Percentiles rank a stretch among this genome's conserved stretches.
phyloP scores from a whole-genome alignment of 2,888 invertebrate genomes.

The Ichneumoninae sp. region DNA sequence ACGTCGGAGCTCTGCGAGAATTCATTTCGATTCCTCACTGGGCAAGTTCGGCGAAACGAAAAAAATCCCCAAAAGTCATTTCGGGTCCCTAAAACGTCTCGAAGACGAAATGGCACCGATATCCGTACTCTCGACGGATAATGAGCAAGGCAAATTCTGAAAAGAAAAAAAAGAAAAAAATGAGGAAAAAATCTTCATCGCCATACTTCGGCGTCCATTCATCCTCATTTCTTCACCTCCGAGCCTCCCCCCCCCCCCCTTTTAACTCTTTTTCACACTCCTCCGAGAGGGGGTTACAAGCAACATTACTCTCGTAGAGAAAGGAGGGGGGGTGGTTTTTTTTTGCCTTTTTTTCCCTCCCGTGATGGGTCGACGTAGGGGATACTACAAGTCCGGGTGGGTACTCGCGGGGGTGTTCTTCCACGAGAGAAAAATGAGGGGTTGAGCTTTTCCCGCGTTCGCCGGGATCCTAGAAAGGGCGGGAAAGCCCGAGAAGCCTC shows the following conservation, averaged over 20 bases:
- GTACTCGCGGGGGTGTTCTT: constrained; percentile 26
- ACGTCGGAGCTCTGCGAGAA: neutral
- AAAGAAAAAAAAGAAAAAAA: constrained; percentile 51
- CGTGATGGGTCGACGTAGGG: constrained; percentile 10
- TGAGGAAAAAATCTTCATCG: constrained; percentile 58
- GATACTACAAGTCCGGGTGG: constrained; percentile 23
- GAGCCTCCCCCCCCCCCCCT: neutral
- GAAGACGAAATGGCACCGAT: neutral
- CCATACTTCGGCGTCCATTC: constrained; percentile 55
- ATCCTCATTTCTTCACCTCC: constrained; percentile 37
- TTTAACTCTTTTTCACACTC: constrained; percentile 35
- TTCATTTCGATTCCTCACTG: neutral
- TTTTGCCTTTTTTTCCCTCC: constrained; percentile 38
- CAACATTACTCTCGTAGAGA: constrained; percentile 37
- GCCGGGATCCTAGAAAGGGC: constrained; percentile 58
- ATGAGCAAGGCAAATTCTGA: constrained; percentile 74
- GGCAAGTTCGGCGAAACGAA: neutral
- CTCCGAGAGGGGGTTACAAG: constrained; percentile 25
- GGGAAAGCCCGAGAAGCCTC: constrained; percentile 43
- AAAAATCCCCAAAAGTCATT: neutral
- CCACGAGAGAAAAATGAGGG: constrained; percentile 66
- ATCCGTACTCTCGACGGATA: constrained; percentile 58
- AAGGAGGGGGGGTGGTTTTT: neutral
- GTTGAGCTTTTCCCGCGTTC: constrained; percentile 76
- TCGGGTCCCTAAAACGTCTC: neutral